Conservation (phyloP, 2,797 vertebrate genomes). For the Premnoplex brunnescens region DNA sequence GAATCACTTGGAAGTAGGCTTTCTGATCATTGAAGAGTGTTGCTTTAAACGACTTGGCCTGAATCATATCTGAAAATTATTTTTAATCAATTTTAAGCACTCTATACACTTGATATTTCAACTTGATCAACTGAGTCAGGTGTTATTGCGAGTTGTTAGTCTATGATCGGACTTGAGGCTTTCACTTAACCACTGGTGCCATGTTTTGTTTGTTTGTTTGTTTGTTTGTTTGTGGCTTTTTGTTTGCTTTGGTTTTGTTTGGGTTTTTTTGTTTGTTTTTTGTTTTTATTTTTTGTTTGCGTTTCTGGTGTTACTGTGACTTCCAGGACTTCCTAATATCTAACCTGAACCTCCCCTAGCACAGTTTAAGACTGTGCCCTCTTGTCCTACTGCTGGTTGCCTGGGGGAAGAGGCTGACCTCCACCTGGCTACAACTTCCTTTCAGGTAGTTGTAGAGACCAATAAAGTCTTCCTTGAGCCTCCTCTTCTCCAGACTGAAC, state of each 20-base stretch:
- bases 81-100: background rate
- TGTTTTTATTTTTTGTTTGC: too few species aligned
- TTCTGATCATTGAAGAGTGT: background rate
- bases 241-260: too few species aligned
- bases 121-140: background rate
- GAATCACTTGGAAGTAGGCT: background rate
- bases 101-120: background rate
- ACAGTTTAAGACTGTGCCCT: too few species aligned
- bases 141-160: background rate
- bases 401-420: too few species aligned
- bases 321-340: background rate
- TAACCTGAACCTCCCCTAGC: too few species aligned
- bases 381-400: too few species aligned
- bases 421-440: too few species aligned
- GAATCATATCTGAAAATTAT: background rate
- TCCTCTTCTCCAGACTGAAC: too few species aligned
- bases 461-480: too few species aligned
- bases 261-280: too few species aligned
- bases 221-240: background rate
- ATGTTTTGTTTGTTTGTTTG: background rate
- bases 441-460: too few species aligned
- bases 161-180: background rate
- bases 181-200: background rate
- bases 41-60: background rate
- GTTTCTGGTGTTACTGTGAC: background rate